Percentiles rank a stretch among this genome's conserved stretches.
phyloP scores from a whole-genome alignment of 2,888 invertebrate genomes.

The Scelioninae gen. 2 region DNA sequence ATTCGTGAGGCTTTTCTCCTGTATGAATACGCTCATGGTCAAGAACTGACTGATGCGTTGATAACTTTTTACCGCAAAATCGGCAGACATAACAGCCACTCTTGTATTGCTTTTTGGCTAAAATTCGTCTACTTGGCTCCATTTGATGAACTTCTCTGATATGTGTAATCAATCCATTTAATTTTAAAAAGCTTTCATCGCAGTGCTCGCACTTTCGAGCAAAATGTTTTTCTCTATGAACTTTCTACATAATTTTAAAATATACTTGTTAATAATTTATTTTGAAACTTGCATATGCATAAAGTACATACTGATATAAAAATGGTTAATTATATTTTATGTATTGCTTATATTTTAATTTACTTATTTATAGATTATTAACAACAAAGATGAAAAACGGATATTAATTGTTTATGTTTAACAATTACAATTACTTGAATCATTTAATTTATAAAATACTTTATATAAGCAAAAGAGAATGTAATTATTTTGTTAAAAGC shows the following conservation, averaged over 20 bases:
- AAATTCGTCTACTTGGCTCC: slow-evolving; percentile 54
- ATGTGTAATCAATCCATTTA: slow-evolving; percentile 55
- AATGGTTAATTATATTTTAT: too few species aligned
- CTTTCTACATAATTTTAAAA: slow-evolving; percentile 55
- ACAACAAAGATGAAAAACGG: too few species aligned
- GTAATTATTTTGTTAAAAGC: too few species aligned
- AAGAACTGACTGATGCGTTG: slow-evolving; percentile 62
- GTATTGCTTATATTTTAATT: too few species aligned
- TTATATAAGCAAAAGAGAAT: too few species aligned
- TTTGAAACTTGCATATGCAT: too few species aligned
- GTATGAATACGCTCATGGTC: slow-evolving; percentile 65
- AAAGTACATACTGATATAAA: too few species aligned
- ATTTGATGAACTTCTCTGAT: slow-evolving; percentile 58
- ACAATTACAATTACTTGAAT: too few species aligned
- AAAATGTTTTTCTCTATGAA: slow-evolving; percentile 62
- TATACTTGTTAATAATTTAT: too few species aligned
- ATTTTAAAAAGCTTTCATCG: slow-evolving; percentile 57
- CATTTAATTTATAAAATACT: too few species aligned
- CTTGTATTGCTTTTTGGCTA: slow-evolving; percentile 55
- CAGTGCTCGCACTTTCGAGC: slow-evolving; percentile 63
- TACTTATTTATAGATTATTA: too few species aligned
- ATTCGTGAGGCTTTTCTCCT: slow-evolving; percentile 63
- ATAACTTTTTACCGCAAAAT: slow-evolving; percentile 63
- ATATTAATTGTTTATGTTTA: too few species aligned
- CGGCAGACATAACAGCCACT: slow-evolving; percentile 61